These are phyloP conservation scores for Drosophila mimetica DNA, from an alignment of 2,888 invertebrate genomes.

Conservation along the genomic window DNA sequence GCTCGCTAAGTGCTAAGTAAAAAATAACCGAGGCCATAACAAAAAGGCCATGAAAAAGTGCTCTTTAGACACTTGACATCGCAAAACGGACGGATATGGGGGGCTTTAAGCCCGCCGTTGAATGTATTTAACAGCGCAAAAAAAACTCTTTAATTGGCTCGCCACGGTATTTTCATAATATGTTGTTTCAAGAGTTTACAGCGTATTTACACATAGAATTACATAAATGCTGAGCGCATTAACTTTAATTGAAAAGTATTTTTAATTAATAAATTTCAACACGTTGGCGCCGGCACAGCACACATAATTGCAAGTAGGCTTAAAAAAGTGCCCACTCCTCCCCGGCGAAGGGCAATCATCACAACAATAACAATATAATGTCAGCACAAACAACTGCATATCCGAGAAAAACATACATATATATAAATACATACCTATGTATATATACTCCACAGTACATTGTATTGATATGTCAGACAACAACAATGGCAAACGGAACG, in stretches of 20 bases:
- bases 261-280: constrained; percentile 78
- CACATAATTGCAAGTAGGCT: constrained; percentile 70
- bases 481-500: constrained; percentile 35
- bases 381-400: constrained; percentile 66
- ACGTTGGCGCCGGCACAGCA: constrained; percentile 37
- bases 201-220: constrained; percentile 65
- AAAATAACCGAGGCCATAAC: constrained; percentile 40
- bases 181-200: constrained; percentile 44
- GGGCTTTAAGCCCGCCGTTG: neutral
- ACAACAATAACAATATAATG: constrained; percentile 65
- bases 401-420: constrained; percentile 3
- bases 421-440: constrained; percentile 1
- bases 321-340: constrained; percentile 44
- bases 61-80: constrained; percentile 26
- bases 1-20: constrained; percentile 38
- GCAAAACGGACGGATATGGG: constrained; percentile 8
- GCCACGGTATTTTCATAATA: constrained; percentile 29
- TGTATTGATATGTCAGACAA: constrained; percentile 69
- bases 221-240: constrained; percentile 72
- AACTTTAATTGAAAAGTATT: constrained; percentile 76
- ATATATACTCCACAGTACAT: constrained; percentile 25
- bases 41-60: constrained; percentile 22
- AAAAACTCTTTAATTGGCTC: constrained; percentile 56
- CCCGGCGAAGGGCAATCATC: constrained; percentile 26
- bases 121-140: constrained; percentile 6